Evolutionary conservation across 2,113 vertebrate species (phyloP).

Genomic region (Carettochelys insculpta): DNA sequence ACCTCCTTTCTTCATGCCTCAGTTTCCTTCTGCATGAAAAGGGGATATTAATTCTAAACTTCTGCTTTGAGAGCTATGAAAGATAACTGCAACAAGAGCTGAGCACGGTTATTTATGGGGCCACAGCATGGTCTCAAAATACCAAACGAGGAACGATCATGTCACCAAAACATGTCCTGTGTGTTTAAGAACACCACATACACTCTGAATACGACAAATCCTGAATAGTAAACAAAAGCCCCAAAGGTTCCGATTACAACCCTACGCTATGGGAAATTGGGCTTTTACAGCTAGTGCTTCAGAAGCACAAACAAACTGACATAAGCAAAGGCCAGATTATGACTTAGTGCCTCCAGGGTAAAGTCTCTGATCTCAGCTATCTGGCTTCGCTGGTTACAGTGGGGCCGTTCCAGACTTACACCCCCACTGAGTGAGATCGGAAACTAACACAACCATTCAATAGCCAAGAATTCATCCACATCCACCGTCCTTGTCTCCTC

Average conservation of each 20-base stretch:
- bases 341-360: background rate
- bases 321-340: background rate
- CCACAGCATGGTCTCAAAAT: background rate
- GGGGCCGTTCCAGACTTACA: background rate
- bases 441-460: background rate
- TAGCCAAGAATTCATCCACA: background rate
- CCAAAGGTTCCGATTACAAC: background rate
- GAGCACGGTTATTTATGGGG: background rate
- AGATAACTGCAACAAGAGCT: background rate
- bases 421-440: background rate
- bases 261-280: background rate
- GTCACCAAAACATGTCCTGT: background rate
- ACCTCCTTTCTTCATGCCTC: background rate
- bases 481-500: background rate
- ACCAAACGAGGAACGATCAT: accelerated
- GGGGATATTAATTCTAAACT: background rate
- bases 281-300: background rate
- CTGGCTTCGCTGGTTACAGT: background rate
- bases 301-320: background rate
- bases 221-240: background rate
- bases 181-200: background rate
- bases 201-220: background rate
- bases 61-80: background rate
- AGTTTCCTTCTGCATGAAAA: background rate
- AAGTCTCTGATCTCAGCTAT: background rate